Base-by-base conservation (phyloP, 2,797 vertebrate genomes). In the Cossypha niveicapilla region DNA sequence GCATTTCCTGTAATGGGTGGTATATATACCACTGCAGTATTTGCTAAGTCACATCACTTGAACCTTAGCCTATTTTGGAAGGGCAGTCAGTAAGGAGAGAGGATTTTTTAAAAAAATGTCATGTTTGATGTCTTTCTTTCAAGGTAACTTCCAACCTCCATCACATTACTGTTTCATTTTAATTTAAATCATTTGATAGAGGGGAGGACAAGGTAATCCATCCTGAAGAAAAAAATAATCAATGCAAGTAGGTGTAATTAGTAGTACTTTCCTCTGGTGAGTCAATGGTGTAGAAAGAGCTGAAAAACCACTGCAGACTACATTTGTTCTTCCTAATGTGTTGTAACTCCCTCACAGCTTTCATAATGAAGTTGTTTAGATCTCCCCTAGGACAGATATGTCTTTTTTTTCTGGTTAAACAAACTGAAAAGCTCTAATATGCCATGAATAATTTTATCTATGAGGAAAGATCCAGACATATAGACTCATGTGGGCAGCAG, bases 171-270 rank as follows among this genome's bases (percentile, higher is more conserved):
- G 78, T 80, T 90, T 96, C 78, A 3, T 60, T 95, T 84, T 93
- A 88, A 96, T 96, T 96, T 96, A 72, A 94, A 94, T 95, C 95
- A 91, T 97, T 97, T 95, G 88, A 95, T 97, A 96, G 90, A 76
- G 61, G 66, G 72, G 78, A 93, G 61, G 88, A 95, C 88, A 94
- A 96, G 57, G 87, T 95, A 95, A 97, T 97, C 94, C 32, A 83
- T 97, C 95, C 95, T 92, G 63, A 5, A 88, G 94, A 96, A 88
- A 78, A 80, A 93, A 80, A n/a, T 28, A 97, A 96, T 98, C 96
- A 39, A 93, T 97, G 92, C 94, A 92, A 93, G 90, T 92, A 88
- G 88, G 88, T 91, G 75, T 96, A 96, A 96, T 98, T 97, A 96
- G 94, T 92, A 91, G 92, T 96, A 77, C 94, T 90, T 78, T 77